Base-by-base conservation (phyloP, 2,888 invertebrate species). In the Coleophora deauratella region DNA sequence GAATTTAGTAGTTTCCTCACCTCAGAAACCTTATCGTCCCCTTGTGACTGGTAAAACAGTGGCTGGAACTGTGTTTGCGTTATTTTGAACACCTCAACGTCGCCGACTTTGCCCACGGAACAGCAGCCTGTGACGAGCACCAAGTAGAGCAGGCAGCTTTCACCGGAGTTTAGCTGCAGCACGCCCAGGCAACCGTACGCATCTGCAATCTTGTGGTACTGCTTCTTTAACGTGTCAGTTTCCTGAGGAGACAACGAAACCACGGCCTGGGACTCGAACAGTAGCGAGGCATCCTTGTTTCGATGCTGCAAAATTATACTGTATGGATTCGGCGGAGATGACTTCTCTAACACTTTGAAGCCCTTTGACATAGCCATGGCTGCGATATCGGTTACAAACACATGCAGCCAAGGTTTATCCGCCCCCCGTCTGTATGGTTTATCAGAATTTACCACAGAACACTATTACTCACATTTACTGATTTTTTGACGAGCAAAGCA, bases 161-260 rank as follows among this genome's bases (percentile, higher is more conserved):
- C 95, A 38, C 94, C 94, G 45, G 93, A 91, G 74, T 94, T 93
- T 35, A 96, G 76, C 62, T 96, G 96, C 1, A 99, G 87, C 2
- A 98, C 96, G 35, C 99, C 99, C 41, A 99, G 86, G 65, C 98
- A 96, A 21, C 98, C 98, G 74, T 99, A 98, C 0, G 96, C 97
- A 82, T 99, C 99, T 40, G 94, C 85, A 34, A 97, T 88, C 85
- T 98, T 97, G 10, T 91, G 91, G 69, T 98, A 99, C 60, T 93
- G 92, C 59, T 93, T 93, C 61, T 94, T 93, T 43, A 98, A 90
- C 10, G 93, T 91, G 59, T 98, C 97, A 3, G 94, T 94, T 84
- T 98, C 98, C 74, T 93, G 92, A 32, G 91, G 81, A 47, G 93
- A 95, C 89, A 96, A 82, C 35, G 93, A 90, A 28, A 97, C 97